A percentile compares a stretch with the other conserved stretches of the same genome.
These are phyloP conservation scores for Amblyjoppa fuscipennis DNA, from an alignment of 2,888 invertebrate genomes.

Conservation along the genomic window DNA sequence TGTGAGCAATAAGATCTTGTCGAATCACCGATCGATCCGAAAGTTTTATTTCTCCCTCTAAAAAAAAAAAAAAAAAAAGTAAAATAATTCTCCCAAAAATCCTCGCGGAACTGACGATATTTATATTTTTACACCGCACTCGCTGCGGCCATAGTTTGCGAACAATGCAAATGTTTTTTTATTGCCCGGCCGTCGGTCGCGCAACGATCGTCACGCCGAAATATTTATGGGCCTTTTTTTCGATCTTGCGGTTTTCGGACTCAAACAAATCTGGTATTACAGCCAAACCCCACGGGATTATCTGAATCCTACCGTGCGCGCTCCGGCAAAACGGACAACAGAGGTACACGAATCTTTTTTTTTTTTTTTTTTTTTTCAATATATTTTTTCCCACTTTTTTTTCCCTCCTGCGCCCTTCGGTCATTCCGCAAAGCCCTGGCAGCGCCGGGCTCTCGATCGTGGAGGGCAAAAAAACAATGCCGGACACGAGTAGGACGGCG, in stretches of 20 bases:
- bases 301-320: slow-evolving; percentile 47
- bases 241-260: slow-evolving; percentile 69
- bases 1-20: too few species aligned
- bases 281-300: slow-evolving; percentile 60
- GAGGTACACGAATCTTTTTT: slow-evolving; percentile 36
- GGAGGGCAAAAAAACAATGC: slow-evolving; percentile 34
- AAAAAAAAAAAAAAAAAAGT: too few species aligned
- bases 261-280: slow-evolving; percentile 67
- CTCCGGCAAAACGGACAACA: slow-evolving; percentile 20
- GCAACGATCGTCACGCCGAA: slow-evolving; percentile 8
- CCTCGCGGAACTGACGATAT: background rate
- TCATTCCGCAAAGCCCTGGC: slow-evolving; percentile 51
- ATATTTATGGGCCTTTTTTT: slow-evolving; percentile 61
- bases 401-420: slow-evolving; percentile 40
- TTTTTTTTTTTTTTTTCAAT: slow-evolving; percentile 43
- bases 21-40: too few species aligned
- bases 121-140: background rate
- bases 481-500: slow-evolving; percentile 48
- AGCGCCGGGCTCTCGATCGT: slow-evolving; percentile 13
- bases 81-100: too few species aligned
- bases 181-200: slow-evolving; percentile 3
- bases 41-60: too few species aligned
- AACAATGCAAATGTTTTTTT: slow-evolving; percentile 39
- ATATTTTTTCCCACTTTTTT: background rate
- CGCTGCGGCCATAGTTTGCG: background rate